Percentiles rank a stretch among this genome's conserved stretches.
Conservation (phyloP, 2,797 vertebrate genomes). For the Pangasius mekongensis region DNA sequence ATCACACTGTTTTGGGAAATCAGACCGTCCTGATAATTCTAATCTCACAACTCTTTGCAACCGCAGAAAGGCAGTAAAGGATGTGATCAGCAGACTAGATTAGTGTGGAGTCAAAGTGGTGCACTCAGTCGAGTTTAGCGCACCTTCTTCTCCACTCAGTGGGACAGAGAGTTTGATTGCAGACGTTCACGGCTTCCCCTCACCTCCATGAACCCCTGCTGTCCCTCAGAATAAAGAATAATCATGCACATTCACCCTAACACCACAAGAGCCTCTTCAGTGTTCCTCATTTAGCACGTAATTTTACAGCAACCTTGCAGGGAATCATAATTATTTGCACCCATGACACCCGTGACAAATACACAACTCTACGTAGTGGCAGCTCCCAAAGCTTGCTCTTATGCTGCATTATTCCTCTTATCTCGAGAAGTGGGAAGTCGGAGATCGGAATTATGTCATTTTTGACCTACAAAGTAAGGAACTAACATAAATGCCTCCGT, state of each 20-base stretch:
- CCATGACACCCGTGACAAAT: neutral
- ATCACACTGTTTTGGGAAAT: constrained; percentile 15
- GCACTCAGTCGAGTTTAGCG: constrained; percentile 36
- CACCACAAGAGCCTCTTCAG: constrained; percentile 44
- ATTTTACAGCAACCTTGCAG: neutral
- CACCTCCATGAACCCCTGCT: constrained; percentile 55
- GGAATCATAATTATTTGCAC: neutral
- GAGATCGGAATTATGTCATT: neutral
- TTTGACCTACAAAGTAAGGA: neutral
- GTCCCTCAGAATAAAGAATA: constrained; percentile 33
- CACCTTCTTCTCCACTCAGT: constrained; percentile 17
- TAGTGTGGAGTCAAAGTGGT: constrained; percentile 26
- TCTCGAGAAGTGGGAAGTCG: neutral
- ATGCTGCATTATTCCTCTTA: neutral
- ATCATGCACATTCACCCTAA: constrained; percentile 47
- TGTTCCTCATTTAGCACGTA: neutral
- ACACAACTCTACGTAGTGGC: neutral
- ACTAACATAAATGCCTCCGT: neutral
- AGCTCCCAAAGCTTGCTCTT: neutral
- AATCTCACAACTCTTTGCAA: constrained; percentile 14
- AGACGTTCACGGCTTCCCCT: constrained; percentile 38
- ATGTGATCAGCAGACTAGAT: constrained; percentile 25
- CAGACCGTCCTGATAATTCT: neutral
- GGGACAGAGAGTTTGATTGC: constrained; percentile 45
- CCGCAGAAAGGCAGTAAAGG: neutral